phyloP scores from a whole-genome alignment of 2,113 vertebrate species.

The Leptosomus discolor region DNA sequence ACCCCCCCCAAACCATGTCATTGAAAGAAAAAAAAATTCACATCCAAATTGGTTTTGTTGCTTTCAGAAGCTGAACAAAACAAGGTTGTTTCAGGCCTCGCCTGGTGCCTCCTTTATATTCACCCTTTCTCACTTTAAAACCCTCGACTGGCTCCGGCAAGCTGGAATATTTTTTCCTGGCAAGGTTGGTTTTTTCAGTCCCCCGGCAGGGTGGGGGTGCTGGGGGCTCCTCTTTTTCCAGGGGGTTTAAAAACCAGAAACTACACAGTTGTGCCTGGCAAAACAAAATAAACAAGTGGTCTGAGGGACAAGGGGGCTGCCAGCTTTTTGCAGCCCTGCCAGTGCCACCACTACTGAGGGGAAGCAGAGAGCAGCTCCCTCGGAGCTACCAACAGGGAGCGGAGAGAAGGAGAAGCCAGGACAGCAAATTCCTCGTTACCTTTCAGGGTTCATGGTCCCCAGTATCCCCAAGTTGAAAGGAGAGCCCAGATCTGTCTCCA shows the following conservation, averaged over 20 bases:
- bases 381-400: neutral
- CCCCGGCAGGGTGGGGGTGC: neutral
- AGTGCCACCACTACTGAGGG: accelerated
- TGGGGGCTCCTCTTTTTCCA: neutral
- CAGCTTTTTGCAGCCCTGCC: neutral
- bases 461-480: neutral
- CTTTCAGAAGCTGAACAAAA: conserved; percentile 52
- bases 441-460: neutral
- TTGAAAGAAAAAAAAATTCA: neutral
- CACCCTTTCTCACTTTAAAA: neutral
- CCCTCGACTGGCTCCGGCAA: neutral
- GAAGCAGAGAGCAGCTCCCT: neutral
- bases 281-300: neutral
- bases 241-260: neutral
- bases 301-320: neutral
- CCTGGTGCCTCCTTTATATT: conserved; percentile 41
- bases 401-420: neutral
- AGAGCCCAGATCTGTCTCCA: neutral
- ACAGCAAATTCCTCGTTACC: neutral
- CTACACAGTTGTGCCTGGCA: neutral
- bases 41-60: neutral
- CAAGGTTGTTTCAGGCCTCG: neutral
- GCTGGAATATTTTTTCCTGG: conserved; percentile 35
- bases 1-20: neutral
- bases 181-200: neutral